Percentiles rank a stretch among this genome's conserved stretches.
Conservation (phyloP, 2,888 invertebrate genomes). For the Andrena hattorfiana region DNA sequence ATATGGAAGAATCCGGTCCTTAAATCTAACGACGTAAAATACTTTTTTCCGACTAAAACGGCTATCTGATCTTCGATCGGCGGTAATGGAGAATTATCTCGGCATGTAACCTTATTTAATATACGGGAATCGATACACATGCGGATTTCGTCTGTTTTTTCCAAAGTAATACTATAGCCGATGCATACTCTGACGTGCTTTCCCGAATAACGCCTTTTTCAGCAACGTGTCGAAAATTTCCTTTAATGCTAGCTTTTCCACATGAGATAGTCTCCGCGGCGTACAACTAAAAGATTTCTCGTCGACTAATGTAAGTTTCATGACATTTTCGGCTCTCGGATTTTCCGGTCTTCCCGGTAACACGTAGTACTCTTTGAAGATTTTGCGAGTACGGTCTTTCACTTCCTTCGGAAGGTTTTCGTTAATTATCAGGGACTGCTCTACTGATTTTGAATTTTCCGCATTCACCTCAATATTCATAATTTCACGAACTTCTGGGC, state of each 20-base stretch:
- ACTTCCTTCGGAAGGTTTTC: neutral
- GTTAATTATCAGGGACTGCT: neutral
- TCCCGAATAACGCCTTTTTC: neutral
- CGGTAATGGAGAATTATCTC: constrained; percentile 1
- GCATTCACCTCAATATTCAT: neutral
- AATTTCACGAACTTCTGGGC: neutral
- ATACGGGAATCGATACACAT: neutral
- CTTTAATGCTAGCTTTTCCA: neutral
- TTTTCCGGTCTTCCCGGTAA: neutral
- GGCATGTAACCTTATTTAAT: neutral
- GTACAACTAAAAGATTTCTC: neutral
- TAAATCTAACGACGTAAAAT: constrained; percentile 1
- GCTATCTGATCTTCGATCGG: constrained; percentile 9
- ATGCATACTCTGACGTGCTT: neutral
- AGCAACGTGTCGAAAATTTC: constrained; percentile 3
- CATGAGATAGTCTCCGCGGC: constrained; percentile 9
- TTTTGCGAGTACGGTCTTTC: neutral
- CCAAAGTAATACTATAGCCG: neutral
- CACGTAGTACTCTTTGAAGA: neutral
- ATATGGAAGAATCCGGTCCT: constrained; percentile 3
- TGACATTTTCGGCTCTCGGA: neutral
- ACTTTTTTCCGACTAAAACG: neutral
- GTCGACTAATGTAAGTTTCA: neutral
- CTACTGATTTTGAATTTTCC: neutral
- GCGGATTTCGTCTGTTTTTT: neutral